Percentiles rank a stretch among this genome's conserved stretches.
phyloP scores from a whole-genome alignment of 2,113 vertebrate genomes.

The Ranitomeya imitator region DNA sequence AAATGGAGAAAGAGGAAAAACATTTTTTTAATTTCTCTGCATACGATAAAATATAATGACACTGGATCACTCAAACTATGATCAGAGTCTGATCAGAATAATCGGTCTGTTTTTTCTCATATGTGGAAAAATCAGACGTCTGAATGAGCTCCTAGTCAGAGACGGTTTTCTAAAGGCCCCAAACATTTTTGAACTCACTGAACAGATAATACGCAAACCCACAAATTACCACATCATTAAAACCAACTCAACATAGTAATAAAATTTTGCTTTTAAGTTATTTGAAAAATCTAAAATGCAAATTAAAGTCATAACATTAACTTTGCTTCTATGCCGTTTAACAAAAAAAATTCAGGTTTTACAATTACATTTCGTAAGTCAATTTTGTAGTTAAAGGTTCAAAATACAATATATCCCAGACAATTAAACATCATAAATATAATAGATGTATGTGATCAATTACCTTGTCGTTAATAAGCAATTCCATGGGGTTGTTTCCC shows the following conservation, averaged over 20 bases:
- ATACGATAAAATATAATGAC: too few species aligned
- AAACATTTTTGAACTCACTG: neutral
- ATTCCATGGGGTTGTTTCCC: slow-evolving; percentile 96
- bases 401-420: neutral
- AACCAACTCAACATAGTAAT: neutral
- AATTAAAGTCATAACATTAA: neutral
- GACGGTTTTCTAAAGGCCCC: neutral
- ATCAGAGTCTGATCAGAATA: too few species aligned
- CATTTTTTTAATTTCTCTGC: too few species aligned
- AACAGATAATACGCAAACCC: neutral
- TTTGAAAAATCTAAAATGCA: neutral
- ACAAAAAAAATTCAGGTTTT: neutral
- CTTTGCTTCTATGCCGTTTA: neutral
- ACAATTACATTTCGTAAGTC: neutral
- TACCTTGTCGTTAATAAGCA: slow-evolving; percentile 97
- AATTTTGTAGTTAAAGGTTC: neutral
- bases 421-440: too few species aligned
- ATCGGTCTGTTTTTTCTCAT: too few species aligned
- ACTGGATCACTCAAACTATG: too few species aligned
- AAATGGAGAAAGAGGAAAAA: too few species aligned
- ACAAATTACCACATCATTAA: neutral
- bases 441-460: slow-evolving; percentile 48
- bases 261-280: neutral
- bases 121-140: too few species aligned
- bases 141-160: too few species aligned